A percentile compares a stretch with the other conserved stretches of the same genome.
Conservation (phyloP, 1,140 invertebrate species). For the Calycopis cecrops region DNA sequence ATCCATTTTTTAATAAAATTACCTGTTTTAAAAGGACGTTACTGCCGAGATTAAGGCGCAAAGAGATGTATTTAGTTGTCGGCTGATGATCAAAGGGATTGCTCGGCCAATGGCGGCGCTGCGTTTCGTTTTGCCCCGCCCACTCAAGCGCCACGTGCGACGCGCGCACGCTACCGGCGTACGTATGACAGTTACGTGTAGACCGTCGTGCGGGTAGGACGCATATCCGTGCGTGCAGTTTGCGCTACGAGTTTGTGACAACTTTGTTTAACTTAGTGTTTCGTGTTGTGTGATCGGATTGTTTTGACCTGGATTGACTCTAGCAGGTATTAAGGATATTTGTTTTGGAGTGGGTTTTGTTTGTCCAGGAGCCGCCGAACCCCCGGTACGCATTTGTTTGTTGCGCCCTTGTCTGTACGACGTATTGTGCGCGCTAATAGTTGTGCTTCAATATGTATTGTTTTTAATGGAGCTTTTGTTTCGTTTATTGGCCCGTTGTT, state of each 20-base stretch:
- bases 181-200: slow-evolving; percentile 48
- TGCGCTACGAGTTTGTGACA: neutral
- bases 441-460: slow-evolving; percentile 37
- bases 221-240: slow-evolving; percentile 13
- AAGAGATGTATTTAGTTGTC: slow-evolving; percentile 68
- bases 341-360: slow-evolving; percentile 20
- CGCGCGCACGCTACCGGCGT: slow-evolving; percentile 50
- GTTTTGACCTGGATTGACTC: neutral
- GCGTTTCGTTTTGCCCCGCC: slow-evolving; percentile 41
- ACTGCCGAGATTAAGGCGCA: slow-evolving; percentile 71
- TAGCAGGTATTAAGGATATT: slow-evolving; percentile 13
- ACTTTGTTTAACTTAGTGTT: slow-evolving; percentile 6
- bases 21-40: slow-evolving; percentile 72
- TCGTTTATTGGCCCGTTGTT: slow-evolving; percentile 17
- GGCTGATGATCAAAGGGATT: slow-evolving; percentile 62
- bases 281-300: slow-evolving; percentile 5
- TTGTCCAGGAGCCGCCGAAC: slow-evolving; percentile 20
- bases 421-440: no score
- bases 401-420: slow-evolving; percentile 39
- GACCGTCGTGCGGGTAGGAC: slow-evolving; percentile 25
- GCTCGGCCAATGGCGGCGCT: slow-evolving; percentile 41
- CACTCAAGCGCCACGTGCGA: slow-evolving; percentile 55
- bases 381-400: slow-evolving; percentile 44
- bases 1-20: slow-evolving; percentile 69
- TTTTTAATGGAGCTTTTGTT: slow-evolving; percentile 29